Evolutionary conservation across 2,888 invertebrate species (phyloP).

Genomic region (Oligia strigilis): DNA sequence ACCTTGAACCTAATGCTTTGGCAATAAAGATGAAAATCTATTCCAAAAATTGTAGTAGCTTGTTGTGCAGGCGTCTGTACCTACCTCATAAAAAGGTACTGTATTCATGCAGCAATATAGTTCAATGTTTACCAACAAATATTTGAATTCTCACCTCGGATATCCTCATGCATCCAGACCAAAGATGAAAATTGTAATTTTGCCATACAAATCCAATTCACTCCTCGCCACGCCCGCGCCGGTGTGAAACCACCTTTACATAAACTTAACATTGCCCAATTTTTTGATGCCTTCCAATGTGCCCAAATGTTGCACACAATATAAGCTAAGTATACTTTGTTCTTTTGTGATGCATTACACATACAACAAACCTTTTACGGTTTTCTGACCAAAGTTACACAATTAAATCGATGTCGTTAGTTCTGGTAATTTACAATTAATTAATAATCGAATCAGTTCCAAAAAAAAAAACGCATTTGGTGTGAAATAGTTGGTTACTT

Average conservation of each 20-base stretch:
- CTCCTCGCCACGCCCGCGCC: neutral
- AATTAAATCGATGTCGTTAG: neutral
- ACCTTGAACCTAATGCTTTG: no score
- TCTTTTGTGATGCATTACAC: constrained; percentile 3
- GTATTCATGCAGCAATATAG: neutral
- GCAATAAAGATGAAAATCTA: no score
- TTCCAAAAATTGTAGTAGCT: no score
- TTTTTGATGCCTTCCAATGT: neutral
- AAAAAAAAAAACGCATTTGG: neutral
- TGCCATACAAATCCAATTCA: neutral
- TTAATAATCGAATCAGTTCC: neutral
- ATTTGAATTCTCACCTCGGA: neutral
- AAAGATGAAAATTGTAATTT: neutral
- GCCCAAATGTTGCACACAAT: constrained; percentile 24
- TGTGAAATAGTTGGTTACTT: neutral
- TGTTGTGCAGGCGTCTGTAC: no score
- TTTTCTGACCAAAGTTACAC: neutral
- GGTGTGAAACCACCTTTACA: neutral
- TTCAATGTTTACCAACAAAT: neutral
- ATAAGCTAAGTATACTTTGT: neutral
- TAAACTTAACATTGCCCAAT: constrained; percentile 14
- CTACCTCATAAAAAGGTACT: neutral
- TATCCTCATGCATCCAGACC: neutral
- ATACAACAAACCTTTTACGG: constrained; percentile 7
- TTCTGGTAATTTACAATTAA: neutral